phyloP scores from a whole-genome alignment of 2,797 vertebrate species.

The Chelmon rostratus region DNA sequence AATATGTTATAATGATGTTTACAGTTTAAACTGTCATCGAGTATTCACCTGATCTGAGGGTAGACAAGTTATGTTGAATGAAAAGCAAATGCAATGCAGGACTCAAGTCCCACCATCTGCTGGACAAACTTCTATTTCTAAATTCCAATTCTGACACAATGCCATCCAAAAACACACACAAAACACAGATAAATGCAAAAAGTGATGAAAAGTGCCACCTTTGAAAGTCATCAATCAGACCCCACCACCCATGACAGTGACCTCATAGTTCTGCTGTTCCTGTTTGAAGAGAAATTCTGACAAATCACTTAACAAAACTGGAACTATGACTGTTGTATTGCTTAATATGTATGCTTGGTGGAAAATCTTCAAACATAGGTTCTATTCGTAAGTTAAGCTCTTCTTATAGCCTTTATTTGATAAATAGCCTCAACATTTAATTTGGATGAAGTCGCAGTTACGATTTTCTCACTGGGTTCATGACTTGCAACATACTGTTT shows the following conservation, averaged over 20 bases:
- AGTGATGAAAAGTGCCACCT: background rate
- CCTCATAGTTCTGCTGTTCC: constrained; percentile 2
- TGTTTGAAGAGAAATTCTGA: background rate
- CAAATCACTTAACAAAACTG: background rate
- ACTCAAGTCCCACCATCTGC: background rate
- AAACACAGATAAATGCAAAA: background rate
- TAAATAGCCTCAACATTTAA: background rate
- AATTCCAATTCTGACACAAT: background rate
- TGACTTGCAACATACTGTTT: background rate
- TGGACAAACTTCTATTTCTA: background rate
- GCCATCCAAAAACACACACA: background rate
- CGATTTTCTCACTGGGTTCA: background rate
- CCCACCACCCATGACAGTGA: background rate
- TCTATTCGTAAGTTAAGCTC: too few species aligned
- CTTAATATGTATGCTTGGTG: background rate
- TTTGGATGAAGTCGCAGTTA: background rate
- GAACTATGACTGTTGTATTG: background rate
- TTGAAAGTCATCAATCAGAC: background rate
- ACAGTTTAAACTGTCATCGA: background rate
- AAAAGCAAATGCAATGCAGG: background rate
- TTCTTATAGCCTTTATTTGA: background rate
- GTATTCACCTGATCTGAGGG: background rate
- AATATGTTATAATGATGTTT: background rate
- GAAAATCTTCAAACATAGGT: background rate
- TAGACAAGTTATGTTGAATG: background rate